Conservation (phyloP, 2,888 invertebrate genomes). For the Leuctra nigra region DNA sequence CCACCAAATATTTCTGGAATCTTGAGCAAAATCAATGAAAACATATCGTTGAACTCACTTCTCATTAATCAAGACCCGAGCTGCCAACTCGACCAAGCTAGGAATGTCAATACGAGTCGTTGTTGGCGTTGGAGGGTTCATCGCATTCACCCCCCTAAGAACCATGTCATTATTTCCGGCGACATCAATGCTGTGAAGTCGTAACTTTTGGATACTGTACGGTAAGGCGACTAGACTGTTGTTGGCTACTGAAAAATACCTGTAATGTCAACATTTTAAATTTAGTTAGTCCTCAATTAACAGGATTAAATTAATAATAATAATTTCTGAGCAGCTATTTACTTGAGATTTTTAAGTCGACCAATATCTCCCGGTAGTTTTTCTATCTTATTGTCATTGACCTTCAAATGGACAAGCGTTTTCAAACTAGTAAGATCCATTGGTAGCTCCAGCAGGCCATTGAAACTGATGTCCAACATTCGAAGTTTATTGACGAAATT, state of each 20-base stretch:
- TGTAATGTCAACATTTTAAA: too few relatives aligned
- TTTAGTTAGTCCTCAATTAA: not conserved
- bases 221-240: conserved; percentile 52
- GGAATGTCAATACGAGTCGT: not conserved
- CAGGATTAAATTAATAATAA: not conserved
- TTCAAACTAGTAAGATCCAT: conserved; percentile 6
- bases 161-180: not conserved
- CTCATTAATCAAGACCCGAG: not conserved
- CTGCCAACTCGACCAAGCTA: not conserved
- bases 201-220: conserved; percentile 51
- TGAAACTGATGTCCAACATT: conserved; percentile 58
- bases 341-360: not conserved
- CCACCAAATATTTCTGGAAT: not conserved
- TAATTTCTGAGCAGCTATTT: too few relatives aligned
- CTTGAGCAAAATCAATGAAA: not conserved
- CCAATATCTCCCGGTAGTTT: not conserved
- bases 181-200: not conserved
- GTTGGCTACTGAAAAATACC: conserved; percentile 48
- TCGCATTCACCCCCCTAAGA: not conserved
- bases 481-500: conserved; percentile 48
- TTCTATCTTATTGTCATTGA: not conserved
- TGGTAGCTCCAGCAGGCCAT: conserved; percentile 42
- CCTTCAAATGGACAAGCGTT: not conserved
- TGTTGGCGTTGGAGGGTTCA: too few relatives aligned
- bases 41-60: not conserved